Base-by-base conservation (phyloP, 2,113 vertebrate genomes). In the Cololabis saira region DNA sequence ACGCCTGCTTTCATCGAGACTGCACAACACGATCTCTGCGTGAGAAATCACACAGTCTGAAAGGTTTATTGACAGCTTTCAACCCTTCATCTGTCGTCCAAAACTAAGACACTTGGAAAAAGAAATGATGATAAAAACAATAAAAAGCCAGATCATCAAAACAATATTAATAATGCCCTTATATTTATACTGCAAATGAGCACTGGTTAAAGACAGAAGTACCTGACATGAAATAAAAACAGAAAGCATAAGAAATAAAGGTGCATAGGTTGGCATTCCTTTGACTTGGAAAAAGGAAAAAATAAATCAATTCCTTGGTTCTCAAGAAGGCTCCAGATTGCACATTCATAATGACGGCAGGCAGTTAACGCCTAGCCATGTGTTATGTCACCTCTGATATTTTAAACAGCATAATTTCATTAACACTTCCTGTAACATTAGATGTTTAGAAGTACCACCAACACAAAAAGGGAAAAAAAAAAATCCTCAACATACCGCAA, bases 211-310 rank as follows among this genome's bases (percentile, higher is more conserved):
- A 15, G 24, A 76, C 33, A 52, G 52, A 47, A 53, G 48, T 4
- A 12, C 33, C 17, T 47, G 49, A 75, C 71, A 58, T 30, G 2
- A 71, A 78, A 67, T 16, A 53, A 37, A 52, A 67, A 74, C 30
- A 47, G 67, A 66, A 37, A 70, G 13, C 33, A 27, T 62, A 60
- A 74, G 56, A 67, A 60, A 69, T 47, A 85, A 86, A 84, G 73
- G 86, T 86, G 89, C 86, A 89, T 90, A 89, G 87, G 81, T 77
- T 67, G 71, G 75, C 75, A 80, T 83, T 88, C 21, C 49, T 71
- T 80, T 76, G 76, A 87, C 69, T 79, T 3, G 33, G 51, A 76
- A 74, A 83, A 61, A 15, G 55, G 77, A 78, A 74, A 83, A 61
- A 16, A 55, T 76, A 78, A 73, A 67, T 70, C 7, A 13, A 43